Evolutionary conservation across 2,888 invertebrate genomes (phyloP).

Genomic region (Lycophotia porphyrea): DNA sequence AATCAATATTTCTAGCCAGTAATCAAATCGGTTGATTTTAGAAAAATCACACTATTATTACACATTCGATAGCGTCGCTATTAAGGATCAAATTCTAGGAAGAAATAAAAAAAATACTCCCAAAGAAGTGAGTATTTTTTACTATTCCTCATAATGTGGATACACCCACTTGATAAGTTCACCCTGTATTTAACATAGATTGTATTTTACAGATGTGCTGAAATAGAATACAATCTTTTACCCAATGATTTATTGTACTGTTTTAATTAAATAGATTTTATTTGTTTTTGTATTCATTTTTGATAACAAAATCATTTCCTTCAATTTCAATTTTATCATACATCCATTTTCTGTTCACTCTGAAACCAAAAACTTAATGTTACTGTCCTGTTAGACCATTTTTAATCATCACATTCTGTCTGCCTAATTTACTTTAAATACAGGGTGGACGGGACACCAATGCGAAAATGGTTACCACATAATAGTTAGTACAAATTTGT

Average conservation of each 20-base stretch:
- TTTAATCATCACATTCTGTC: neutral
- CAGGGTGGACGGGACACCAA: too few relatives aligned
- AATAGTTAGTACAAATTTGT: too few relatives aligned
- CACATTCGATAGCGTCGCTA: too few relatives aligned
- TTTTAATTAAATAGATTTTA: constrained; percentile 52
- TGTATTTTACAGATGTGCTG: constrained; percentile 93
- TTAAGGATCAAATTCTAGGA: neutral
- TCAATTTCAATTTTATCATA: constrained; percentile 95
- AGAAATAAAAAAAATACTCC: neutral
- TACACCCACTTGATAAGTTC: neutral
- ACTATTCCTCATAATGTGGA: neutral
- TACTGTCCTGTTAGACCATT: neutral
- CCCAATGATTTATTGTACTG: constrained; percentile 71
- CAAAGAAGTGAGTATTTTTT: neutral
- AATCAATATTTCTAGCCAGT: neutral
- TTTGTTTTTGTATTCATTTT: constrained; percentile 88
- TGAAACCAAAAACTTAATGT: constrained; percentile 76
- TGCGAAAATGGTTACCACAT: too few relatives aligned
- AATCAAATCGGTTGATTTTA: neutral
- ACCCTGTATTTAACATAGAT: constrained; percentile 83
- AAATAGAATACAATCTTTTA: constrained; percentile 92
- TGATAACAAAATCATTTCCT: constrained; percentile 93
- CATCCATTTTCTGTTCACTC: constrained; percentile 93
- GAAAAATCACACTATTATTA: neutral
- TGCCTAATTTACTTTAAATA: neutral